These are phyloP conservation scores for Neocrepidodera transversa DNA, from an alignment of 2,888 invertebrate genomes.

Conservation along the genomic window DNA sequence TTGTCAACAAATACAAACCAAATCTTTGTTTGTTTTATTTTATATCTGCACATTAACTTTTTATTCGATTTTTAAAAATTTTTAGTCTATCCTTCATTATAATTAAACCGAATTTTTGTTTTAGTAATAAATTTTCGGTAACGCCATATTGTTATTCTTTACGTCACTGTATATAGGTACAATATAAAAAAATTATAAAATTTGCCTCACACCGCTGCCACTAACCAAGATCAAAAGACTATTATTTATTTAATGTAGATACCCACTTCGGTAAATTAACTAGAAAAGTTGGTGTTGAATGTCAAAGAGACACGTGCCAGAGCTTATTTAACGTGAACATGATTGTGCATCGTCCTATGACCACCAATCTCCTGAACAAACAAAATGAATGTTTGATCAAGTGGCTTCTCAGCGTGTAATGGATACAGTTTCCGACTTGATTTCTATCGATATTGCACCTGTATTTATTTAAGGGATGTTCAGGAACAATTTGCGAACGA, in stretches of 20 bases:
- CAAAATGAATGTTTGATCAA: constrained; percentile 48
- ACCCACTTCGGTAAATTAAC: constrained; percentile 7
- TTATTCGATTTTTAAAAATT: no score
- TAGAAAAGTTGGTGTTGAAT: constrained; percentile 48
- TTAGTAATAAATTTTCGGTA: no score
- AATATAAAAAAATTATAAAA: no score
- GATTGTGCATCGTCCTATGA: constrained; percentile 10
- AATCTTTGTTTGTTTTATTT: no score
- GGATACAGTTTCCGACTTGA: constrained; percentile 28
- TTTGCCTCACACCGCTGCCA: not conserved
- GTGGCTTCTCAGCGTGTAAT: constrained; percentile 40
- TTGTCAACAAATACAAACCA: no score
- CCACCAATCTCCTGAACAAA: constrained; percentile 44
- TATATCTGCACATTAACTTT: no score
- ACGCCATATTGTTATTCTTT: no score
- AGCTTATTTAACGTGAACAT: constrained; percentile 37
- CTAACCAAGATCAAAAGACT: constrained; percentile 9
- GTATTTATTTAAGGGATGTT: constrained; percentile 40
- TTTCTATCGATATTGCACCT: constrained; percentile 38
- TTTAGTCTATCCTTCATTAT: no score
- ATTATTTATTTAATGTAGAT: constrained; percentile 22
- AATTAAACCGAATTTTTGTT: no score
- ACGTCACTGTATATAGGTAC: no score
- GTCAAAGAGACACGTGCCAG: constrained; percentile 51
- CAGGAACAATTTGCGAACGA: not conserved